Base-by-base conservation (phyloP, 2,113 vertebrate species). In the Morone saxatilis region DNA sequence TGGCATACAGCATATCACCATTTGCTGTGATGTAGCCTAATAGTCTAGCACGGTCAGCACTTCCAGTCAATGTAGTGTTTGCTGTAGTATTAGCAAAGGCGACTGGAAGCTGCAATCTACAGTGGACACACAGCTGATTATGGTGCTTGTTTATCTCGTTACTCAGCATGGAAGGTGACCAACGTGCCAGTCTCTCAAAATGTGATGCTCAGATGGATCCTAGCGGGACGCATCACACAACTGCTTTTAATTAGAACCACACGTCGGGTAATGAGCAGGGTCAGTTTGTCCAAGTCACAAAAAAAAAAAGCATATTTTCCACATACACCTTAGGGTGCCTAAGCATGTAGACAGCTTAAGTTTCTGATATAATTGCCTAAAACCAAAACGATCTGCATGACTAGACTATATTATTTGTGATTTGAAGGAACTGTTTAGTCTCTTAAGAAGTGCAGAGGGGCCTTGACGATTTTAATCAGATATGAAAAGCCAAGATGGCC, bases 151-250 rank as follows among this genome's bases (percentile, higher is more conserved):
- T 57, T 48, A 38, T 74, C 38, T 57, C 56, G 19, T 66, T 7
- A 41, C 62, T 63, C 69, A 85, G 20, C 76, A 62, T 76, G 59
- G 78, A 91, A 85, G 86, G 80, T 81, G 75, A 88, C 72, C 78
- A 45, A 60, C 13, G 36, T 12, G 69, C n/a, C 12, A 31, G 38
- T 63, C 51, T 72, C 53, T 70, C 56, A 53, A 54, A 76, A 57
- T 17, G 0, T 31, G 12, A 51, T 14, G 20, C 63, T 10, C 25
- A 31, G 13, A 48, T 76, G n/a, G 61, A 53, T 31, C 31, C 50
- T 4, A 5, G 12, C 19, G 13, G 22, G 74, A 48, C 36, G 53
- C 25, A 69, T 51, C 40, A 41, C 60, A 70, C 59, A 53, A 3
- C 51, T 12, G 71, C 70, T 66, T 50, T 68, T 6, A 51, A 66